phyloP scores from a whole-genome alignment of 2,113 vertebrate genomes.

The Ciconia maguari region DNA sequence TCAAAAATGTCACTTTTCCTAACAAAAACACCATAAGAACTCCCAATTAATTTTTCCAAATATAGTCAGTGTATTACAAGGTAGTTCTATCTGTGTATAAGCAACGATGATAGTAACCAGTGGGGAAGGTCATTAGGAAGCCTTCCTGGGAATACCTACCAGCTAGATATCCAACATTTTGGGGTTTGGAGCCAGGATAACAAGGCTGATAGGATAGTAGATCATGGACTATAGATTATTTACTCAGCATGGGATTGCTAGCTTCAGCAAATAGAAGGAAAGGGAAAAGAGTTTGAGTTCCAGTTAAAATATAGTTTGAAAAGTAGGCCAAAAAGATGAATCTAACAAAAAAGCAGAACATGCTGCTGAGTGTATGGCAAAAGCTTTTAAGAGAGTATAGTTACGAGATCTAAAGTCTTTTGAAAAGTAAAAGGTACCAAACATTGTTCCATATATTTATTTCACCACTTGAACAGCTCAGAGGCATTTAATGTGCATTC shows the following conservation, averaged over 20 bases:
- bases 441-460: constrained; percentile 32
- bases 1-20: constrained; percentile 75
- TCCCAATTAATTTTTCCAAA: constrained; percentile 82
- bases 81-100: constrained; percentile 56
- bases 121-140: constrained; percentile 69
- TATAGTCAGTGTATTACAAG: constrained; percentile 66
- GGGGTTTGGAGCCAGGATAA: constrained; percentile 65
- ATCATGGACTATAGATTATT: constrained; percentile 74
- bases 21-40: constrained; percentile 74
- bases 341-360: constrained; percentile 56
- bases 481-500: constrained; percentile 16
- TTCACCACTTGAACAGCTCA: not conserved
- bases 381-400: constrained; percentile 28
- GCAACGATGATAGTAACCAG: constrained; percentile 62
- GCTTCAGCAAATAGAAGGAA: constrained; percentile 57
- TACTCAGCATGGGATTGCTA: constrained; percentile 73
- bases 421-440: constrained; percentile 58
- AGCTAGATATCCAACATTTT: constrained; percentile 61
- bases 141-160: constrained; percentile 69
- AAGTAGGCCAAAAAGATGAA: constrained; percentile 68
- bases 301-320: constrained; percentile 68
- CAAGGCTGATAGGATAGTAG: constrained; percentile 69
- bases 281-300: constrained; percentile 61
- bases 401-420: constrained; percentile 48
- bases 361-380: not conserved